Percentiles rank a stretch among this genome's conserved stretches.
Conservation (phyloP, 1,140 invertebrate genomes). For the Zelostemma sp. region DNA sequence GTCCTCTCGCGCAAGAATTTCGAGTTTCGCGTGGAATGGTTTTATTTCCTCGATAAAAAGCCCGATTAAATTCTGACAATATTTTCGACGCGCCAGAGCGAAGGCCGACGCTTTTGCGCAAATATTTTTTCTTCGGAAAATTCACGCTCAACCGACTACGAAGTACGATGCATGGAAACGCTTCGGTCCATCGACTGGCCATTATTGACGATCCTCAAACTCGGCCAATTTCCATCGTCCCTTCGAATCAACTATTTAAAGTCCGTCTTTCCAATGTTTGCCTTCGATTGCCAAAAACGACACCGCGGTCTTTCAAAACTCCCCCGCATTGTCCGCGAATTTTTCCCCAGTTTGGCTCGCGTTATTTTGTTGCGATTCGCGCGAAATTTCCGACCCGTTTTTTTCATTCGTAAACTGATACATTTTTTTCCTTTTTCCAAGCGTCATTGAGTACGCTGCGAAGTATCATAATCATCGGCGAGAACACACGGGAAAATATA, state of each 20-base stretch:
- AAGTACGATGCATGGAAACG: too few relatives aligned
- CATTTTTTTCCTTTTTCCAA: neutral
- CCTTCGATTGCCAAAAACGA: conserved; percentile 53
- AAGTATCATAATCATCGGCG: conserved; percentile 28
- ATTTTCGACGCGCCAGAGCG: conserved; percentile 9
- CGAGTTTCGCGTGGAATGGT: conserved; percentile 26
- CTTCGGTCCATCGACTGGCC: conserved; percentile 29
- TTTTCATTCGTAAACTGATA: neutral
- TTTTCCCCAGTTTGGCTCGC: neutral
- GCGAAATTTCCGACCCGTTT: neutral
- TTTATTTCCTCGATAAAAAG: conserved; percentile 47
- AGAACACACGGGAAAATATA: conserved; percentile 48
- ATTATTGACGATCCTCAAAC: conserved; percentile 22
- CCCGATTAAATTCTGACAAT: conserved; percentile 40
- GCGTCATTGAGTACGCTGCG: conserved; percentile 22
- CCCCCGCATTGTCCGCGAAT: conserved; percentile 9
- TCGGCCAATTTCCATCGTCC: conserved; percentile 1
- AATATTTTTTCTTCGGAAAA: conserved; percentile 14
- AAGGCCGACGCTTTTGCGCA: conserved; percentile 7
- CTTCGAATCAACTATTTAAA: conserved; percentile 47
- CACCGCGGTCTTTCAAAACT: conserved; percentile 15
- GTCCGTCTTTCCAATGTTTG: conserved; percentile 54
- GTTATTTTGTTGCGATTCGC: too few relatives aligned
- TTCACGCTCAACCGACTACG: too few relatives aligned
- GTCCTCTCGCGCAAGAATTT: conserved; percentile 24